phyloP scores from a whole-genome alignment of 1,140 invertebrate genomes.

The Magallana angulata region DNA sequence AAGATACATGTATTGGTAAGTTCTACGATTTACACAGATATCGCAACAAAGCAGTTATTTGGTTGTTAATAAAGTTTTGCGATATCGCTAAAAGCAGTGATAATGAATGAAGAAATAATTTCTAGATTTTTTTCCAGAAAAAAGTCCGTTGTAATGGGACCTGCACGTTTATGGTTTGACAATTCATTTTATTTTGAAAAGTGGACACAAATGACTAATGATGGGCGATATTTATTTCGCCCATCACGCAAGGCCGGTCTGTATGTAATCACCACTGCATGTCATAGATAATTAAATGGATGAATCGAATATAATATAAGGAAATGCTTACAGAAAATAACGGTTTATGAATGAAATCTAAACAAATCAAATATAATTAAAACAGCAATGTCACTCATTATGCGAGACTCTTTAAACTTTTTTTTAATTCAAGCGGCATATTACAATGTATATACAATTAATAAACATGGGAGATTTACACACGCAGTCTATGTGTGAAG shows the following conservation, averaged over 20 bases:
- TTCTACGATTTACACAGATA: too few species aligned
- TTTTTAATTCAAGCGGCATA: background rate
- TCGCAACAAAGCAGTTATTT: too few species aligned
- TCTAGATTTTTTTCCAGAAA: background rate
- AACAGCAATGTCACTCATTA: background rate
- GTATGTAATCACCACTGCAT: background rate
- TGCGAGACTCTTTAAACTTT: background rate
- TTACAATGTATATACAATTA: too few species aligned
- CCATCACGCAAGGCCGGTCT: background rate
- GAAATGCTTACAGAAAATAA: background rate
- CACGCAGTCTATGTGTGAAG: too few species aligned
- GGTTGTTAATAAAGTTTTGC: too few species aligned
- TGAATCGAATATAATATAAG: background rate
- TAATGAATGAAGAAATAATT: too few species aligned
- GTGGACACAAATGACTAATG: background rate
- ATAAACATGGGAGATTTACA: too few species aligned
- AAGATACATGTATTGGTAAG: too few species aligned
- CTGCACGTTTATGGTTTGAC: background rate
- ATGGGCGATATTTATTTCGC: background rate
- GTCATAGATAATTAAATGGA: background rate
- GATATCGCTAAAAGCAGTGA: too few species aligned
- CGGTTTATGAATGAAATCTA: background rate
- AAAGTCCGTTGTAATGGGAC: background rate
- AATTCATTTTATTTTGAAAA: background rate
- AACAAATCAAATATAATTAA: conserved; percentile 22